Evolutionary conservation across 2,888 invertebrate species (phyloP), one percentile per base, ranked within the genome.

Genomic region (Polyploca ridens): DNA sequence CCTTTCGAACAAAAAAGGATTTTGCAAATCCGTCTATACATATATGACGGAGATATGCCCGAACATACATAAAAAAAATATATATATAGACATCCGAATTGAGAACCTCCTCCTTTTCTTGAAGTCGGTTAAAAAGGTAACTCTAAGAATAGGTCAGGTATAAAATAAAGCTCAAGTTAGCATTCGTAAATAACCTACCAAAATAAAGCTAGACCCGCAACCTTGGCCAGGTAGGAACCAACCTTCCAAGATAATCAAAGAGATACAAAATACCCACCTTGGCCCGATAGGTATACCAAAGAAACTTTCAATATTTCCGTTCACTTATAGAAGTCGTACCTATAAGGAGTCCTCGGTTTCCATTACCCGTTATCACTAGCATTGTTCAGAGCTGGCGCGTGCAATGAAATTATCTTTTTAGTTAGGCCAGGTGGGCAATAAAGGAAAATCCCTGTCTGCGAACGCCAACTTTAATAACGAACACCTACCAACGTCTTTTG

Each of bases 371-470:
- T 54, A 54, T 54, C 54, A 54, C 19, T 54, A n/a, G 54, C 54
- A 54, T 54, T 54, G 54, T 54, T 54, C 54, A 54, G 54, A 54
- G 19, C 19, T 54, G 54, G 19, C 54, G 54, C 54, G 58, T 41
- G 62, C 62, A 66, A 57, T 44, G 38, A 38, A 66, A 66, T 27
- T 61, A 57, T 64, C 41, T 66, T 64, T 65, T 72, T 64, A 69
- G 64, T 72, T 62, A 69, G 63, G 69, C 69, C 62, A 64, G 59
- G 54, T 38, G 63, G 64, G 62, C 33, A 70, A 62, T 33, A 58
- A 63, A 58, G 14, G 44, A 33, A 27, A 58, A 44, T n/a, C 58
- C 58, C 33, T 58, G 58, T 63, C 63, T 41, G 44, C 44, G 58
- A 58, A 44, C 58, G 63, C 63, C 2, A n/a, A 19, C 54, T 54